A percentile compares a stretch with the other conserved stretches of the same genome.
These are phyloP conservation scores for Goniozus legneri DNA, from an alignment of 1,140 invertebrate species.

Conservation along the genomic window DNA sequence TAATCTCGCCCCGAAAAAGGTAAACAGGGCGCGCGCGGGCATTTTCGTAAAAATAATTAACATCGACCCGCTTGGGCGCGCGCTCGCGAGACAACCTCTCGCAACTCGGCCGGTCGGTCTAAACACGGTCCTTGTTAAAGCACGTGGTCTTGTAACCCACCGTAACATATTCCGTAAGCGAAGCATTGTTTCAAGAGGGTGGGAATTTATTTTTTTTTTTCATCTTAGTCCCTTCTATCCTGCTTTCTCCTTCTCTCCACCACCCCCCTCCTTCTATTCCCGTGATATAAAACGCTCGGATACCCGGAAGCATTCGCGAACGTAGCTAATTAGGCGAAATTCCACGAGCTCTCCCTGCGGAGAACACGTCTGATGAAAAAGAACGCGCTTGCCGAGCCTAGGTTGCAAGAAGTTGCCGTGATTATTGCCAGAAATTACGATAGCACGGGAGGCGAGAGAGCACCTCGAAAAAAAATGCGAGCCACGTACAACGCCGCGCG, in stretches of 20 bases:
- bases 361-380: constrained; percentile 18
- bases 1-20: no score
- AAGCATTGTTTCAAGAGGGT: constrained; percentile 31
- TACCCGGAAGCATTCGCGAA: constrained; percentile 20
- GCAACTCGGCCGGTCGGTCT: constrained; percentile 21
- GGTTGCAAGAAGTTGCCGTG: constrained; percentile 15
- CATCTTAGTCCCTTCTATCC: not conserved
- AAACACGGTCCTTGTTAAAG: constrained; percentile 39
- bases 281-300: constrained; percentile 24
- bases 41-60: constrained; percentile 38
- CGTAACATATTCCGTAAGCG: constrained; percentile 26
- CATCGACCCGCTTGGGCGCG: constrained; percentile 10
- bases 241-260: not conserved
- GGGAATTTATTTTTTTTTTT: constrained; percentile 14
- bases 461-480: no score
- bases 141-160: constrained; percentile 28
- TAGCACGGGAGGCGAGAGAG: constrained; percentile 7
- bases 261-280: not conserved
- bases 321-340: constrained; percentile 26
- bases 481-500: no score
- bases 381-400: constrained; percentile 3
- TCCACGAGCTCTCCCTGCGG: constrained; percentile 5
- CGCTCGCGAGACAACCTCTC: not conserved
- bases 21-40: constrained; percentile 1
- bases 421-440: constrained; percentile 16